Conservation (phyloP, 2,888 invertebrate genomes). For the Microchrysa polita region DNA sequence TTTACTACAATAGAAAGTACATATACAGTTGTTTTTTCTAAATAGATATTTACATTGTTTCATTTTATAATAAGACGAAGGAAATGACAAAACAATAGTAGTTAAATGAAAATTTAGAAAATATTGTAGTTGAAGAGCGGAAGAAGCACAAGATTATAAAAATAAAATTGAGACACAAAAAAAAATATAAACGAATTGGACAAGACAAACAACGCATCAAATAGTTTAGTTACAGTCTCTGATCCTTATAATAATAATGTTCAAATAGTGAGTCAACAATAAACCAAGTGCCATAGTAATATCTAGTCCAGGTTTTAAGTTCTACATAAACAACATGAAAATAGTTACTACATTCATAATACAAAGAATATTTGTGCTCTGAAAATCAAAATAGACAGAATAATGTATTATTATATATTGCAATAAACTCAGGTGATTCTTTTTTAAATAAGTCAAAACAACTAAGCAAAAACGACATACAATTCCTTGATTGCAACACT, state of each 20-base stretch:
- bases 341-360: slow-evolving; percentile 11
- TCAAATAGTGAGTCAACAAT: neutral
- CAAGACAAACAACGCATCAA: slow-evolving; percentile 12
- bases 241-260: neutral
- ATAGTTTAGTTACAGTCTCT: neutral
- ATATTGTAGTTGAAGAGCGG: slow-evolving; percentile 19
- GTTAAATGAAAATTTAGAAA: slow-evolving; percentile 23
- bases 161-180: too few species aligned
- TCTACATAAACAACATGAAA: neutral
- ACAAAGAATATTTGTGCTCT: neutral
- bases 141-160: too few species aligned
- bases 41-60: slow-evolving; percentile 24
- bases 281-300: slow-evolving; percentile 29
- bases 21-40: slow-evolving; percentile 32
- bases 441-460: slow-evolving; percentile 13
- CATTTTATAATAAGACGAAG: neutral
- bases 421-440: slow-evolving; percentile 35
- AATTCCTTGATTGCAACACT: neutral
- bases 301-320: slow-evolving; percentile 37
- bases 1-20: slow-evolving; percentile 20
- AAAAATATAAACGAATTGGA: slow-evolving; percentile 11
- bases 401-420: neutral
- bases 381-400: slow-evolving; percentile 16
- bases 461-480: slow-evolving; percentile 15
- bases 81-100: slow-evolving; percentile 16